Percentiles rank a stretch among this genome's conserved stretches.
Conservation (phyloP, 2,888 invertebrate species). For the Conchocele bisecta region DNA sequence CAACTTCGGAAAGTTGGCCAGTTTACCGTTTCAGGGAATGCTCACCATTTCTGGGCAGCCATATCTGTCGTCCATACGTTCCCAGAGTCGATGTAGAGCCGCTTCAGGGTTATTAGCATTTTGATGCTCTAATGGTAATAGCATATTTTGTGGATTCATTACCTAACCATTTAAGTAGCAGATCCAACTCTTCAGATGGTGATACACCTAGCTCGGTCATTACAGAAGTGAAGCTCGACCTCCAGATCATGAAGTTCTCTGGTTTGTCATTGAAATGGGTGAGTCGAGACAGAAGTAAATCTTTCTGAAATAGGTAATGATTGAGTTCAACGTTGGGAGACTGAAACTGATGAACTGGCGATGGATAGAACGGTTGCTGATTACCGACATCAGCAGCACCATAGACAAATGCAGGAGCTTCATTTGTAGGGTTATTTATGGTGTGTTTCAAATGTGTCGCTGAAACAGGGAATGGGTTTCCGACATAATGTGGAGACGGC, state of each 20-base stretch:
- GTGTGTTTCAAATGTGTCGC: no score
- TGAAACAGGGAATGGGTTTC: no score
- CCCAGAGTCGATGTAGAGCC: conserved; percentile 38
- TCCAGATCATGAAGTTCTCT: conserved; percentile 31
- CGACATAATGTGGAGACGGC: no score
- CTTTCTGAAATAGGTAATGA: no score
- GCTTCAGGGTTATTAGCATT: conserved; percentile 22
- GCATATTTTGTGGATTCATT: conserved; percentile 33
- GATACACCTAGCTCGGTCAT: conserved; percentile 31
- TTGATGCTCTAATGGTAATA: conserved; percentile 29
- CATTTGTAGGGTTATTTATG: no score
- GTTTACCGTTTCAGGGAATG: conserved; percentile 28
- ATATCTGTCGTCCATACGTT: conserved; percentile 44
- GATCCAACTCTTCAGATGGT: conserved; percentile 29
- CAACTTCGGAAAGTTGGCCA: conserved; percentile 47
- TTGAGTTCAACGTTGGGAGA: no score
- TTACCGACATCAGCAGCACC: no score
- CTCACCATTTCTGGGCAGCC: conserved; percentile 45
- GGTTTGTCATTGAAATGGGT: conserved; percentile 42
- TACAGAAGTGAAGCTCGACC: conserved; percentile 27
- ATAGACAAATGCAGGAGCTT: no score
- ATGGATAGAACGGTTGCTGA: no score
- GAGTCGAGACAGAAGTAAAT: conserved; percentile 43
- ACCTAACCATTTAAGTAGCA: conserved; percentile 36
- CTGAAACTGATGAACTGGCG: no score